These are phyloP conservation scores for Paracyclopina nana DNA, from an alignment of 1,140 invertebrate genomes.

Conservation along the genomic window DNA sequence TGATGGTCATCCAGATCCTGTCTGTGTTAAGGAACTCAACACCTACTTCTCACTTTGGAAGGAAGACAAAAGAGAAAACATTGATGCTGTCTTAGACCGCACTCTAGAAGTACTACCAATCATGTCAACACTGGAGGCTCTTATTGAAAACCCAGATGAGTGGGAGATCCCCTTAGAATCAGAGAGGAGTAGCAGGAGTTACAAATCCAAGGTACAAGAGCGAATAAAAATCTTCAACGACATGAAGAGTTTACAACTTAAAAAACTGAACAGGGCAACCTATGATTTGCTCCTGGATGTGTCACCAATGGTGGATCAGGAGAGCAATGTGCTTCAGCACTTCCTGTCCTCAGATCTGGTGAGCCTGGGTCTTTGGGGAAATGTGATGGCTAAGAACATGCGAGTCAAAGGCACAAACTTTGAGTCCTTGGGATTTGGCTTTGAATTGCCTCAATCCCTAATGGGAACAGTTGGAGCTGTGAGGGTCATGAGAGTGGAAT, in stretches of 20 bases:
- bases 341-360: conserved; percentile 6
- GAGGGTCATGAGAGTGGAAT: conserved; percentile 10
- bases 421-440: conserved; percentile 5
- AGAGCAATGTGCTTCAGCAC: conserved; percentile 13
- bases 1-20: conserved; percentile 13
- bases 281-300: conserved; percentile 10
- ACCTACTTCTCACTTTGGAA: conserved; percentile 9
- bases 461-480: conserved; percentile 9
- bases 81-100: neutral
- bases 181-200: neutral
- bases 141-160: conserved; percentile 13
- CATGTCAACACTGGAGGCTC: conserved; percentile 7
- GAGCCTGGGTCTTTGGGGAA: conserved; percentile 9
- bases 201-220: conserved; percentile 4
- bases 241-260: conserved; percentile 12
- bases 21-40: conserved; percentile 8
- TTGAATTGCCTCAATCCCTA: conserved; percentile 8
- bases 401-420: conserved; percentile 13
- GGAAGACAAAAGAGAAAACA: conserved; percentile 4
- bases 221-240: conserved; percentile 8
- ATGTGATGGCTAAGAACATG: conserved; percentile 15
- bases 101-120: conserved; percentile 9
- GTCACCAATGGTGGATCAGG: conserved; percentile 12
- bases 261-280: conserved; percentile 11
- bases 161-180: conserved; percentile 2